Conservation (phyloP, 2,888 invertebrate genomes). For the Ptycholaimellus sp. region DNA sequence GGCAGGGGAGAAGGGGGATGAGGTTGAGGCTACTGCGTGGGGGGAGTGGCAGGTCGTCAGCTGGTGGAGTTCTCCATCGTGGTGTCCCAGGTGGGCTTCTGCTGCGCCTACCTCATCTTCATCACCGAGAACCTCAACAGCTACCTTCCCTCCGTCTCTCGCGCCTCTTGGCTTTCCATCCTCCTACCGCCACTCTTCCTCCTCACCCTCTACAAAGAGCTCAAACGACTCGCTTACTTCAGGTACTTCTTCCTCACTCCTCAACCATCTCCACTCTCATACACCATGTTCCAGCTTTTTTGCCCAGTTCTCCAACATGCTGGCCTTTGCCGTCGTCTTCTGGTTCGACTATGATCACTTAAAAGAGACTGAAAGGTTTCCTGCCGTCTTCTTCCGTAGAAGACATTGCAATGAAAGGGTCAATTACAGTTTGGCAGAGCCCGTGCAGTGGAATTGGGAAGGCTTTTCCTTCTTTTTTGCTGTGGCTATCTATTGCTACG, state of each 20-base stretch:
- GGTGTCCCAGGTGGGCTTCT: conserved; percentile 29
- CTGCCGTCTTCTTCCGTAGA: neutral
- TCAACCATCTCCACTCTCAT: neutral
- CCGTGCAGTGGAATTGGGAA: conserved; percentile 22
- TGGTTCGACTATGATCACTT: conserved; percentile 33
- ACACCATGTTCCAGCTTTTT: conserved; percentile 29
- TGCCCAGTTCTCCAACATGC: conserved; percentile 30
- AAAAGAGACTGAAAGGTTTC: conserved; percentile 7
- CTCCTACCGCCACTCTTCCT: conserved; percentile 27
- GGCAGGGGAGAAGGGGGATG: no score
- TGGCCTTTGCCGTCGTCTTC: conserved; percentile 31
- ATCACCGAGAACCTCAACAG: conserved; percentile 28
- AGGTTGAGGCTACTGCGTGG: conserved; percentile 26
- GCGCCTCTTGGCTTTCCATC: conserved; percentile 26
- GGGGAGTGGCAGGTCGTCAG: conserved; percentile 25
- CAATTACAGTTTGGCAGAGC: neutral
- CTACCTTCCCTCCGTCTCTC: conserved; percentile 17
- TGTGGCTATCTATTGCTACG: conserved; percentile 31
- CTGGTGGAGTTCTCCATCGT: conserved; percentile 28
- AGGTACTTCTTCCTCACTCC: conserved; percentile 18
- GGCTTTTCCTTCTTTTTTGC: conserved; percentile 31
- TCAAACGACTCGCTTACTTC: conserved; percentile 27
- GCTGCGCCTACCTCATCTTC: conserved; percentile 29
- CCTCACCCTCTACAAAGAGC: conserved; percentile 26
- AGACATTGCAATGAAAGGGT: neutral